Base-by-base conservation (phyloP, 2,888 invertebrate genomes). In the Endotricha flammealis region DNA sequence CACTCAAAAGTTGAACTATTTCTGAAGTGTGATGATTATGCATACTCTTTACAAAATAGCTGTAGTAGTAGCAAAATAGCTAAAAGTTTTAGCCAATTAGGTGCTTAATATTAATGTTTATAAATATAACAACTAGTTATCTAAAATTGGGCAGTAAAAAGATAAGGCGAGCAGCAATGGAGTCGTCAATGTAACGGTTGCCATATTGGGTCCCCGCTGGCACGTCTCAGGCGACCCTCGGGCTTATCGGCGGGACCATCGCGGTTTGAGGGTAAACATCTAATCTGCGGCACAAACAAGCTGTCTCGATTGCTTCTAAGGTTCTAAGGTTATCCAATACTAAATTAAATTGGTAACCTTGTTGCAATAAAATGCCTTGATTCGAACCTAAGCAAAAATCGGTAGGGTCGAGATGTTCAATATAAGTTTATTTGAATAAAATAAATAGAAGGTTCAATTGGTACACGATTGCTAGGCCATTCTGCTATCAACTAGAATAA, bases 201-300 rank as follows among this genome's bases (percentile, higher is more conserved):
- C 38, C 64, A 69, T 72, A 69, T 68, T 67, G 70, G 62, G 64
- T 61, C 70, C 59, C 65, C 57, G 62, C 50, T 60, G 67, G 62
- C 73, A 72, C 70, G 74, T 70, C 68, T 61, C 59, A 38, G 34
- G 39, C 67, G 65, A 67, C 70, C 78, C 67, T n/a, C 55, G 46
- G 54, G 63, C 67, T 72, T 79, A 79, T 80, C 71, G 49, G 48
- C 53, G 71, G 77, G 76, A 75, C n/a, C 74, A 80, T 80, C 80
- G 64, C 68, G 72, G 70, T 60, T 63, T 62, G 61, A 55, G 67
- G 75, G 71, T 68, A 75, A 70, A 72, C 74, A 78, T 74, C 70
- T 78, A 79, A 79, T 77, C 78, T 72, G 58, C 70, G 65, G 60
- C 69, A 69, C 75, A 71, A 78, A 79, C 77, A 75, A 73, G 67